Conservation (phyloP, 2,113 vertebrate species). For the Genyomyrus donnyi region DNA sequence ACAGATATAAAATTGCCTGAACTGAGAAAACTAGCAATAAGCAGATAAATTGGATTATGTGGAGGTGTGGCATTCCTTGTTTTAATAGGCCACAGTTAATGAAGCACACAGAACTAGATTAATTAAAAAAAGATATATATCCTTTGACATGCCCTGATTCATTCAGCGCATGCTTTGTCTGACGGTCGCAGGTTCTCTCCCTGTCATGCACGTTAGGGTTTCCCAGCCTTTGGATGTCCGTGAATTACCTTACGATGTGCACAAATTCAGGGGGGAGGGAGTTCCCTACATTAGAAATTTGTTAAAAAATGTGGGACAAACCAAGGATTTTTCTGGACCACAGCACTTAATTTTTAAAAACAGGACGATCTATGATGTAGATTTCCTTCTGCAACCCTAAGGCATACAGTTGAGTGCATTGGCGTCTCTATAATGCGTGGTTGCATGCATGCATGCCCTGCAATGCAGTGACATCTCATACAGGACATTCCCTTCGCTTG, state of each 20-base stretch:
- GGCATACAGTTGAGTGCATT: background rate
- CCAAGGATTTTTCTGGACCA: background rate
- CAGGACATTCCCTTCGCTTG: background rate
- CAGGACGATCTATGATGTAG: background rate
- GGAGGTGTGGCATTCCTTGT: background rate
- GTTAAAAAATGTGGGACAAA: background rate
- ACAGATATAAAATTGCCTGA: background rate
- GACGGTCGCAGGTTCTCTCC: background rate
- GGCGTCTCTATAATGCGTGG: background rate
- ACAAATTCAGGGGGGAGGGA: background rate
- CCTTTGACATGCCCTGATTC: background rate
- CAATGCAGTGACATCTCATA: background rate
- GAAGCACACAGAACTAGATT: background rate
- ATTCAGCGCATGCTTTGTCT: background rate
- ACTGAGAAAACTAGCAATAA: slow-evolving; percentile 2
- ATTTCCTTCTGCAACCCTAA: background rate
- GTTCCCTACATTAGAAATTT: background rate
- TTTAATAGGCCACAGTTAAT: background rate
- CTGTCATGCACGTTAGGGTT: background rate
- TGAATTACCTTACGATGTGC: background rate
- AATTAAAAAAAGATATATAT: background rate
- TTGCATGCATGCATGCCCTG: background rate
- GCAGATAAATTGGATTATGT: background rate
- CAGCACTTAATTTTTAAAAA: background rate
- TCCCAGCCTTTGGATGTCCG: background rate